phyloP scores from a whole-genome alignment of 2,888 invertebrate genomes.

The Ramazzottius varieornatus region DNA sequence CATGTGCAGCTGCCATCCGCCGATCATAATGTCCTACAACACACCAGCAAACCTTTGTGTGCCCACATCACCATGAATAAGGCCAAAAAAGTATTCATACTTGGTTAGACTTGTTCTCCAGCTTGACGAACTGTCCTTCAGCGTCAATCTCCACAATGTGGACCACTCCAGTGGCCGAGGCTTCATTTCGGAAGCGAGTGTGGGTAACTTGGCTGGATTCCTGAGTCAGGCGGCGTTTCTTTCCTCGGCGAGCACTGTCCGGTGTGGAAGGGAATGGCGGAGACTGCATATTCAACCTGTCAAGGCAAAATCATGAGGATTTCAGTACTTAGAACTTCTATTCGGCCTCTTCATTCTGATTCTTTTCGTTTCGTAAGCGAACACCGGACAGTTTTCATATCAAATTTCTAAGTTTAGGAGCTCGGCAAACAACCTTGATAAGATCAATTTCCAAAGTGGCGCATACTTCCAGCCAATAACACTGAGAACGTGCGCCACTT shows the following conservation, averaged over 20 bases:
- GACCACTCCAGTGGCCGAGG: neutral
- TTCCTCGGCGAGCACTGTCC: neutral
- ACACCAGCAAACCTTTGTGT: neutral
- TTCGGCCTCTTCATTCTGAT: neutral
- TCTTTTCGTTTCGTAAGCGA: too few species aligned
- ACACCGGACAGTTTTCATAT: too few species aligned
- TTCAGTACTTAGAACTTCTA: neutral
- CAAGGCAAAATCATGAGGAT: neutral
- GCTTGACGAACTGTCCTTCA: neutral
- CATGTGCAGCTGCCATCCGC: neutral
- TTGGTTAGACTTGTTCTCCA: neutral
- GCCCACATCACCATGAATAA: neutral
- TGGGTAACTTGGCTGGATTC: too few species aligned
- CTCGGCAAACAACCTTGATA: too few species aligned
- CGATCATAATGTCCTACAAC: neutral
- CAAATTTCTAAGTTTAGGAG: too few species aligned
- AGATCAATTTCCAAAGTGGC: too few species aligned
- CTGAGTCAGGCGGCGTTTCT: neutral
- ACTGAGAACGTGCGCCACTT: too few species aligned
- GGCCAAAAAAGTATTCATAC: too few species aligned
- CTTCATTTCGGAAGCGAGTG: neutral
- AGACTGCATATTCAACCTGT: neutral
- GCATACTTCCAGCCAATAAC: too few species aligned
- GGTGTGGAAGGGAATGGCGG: neutral
- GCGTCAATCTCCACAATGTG: neutral